Evolutionary conservation across 2,797 vertebrate genomes (phyloP).

Genomic region (Caiman crocodilus): DNA sequence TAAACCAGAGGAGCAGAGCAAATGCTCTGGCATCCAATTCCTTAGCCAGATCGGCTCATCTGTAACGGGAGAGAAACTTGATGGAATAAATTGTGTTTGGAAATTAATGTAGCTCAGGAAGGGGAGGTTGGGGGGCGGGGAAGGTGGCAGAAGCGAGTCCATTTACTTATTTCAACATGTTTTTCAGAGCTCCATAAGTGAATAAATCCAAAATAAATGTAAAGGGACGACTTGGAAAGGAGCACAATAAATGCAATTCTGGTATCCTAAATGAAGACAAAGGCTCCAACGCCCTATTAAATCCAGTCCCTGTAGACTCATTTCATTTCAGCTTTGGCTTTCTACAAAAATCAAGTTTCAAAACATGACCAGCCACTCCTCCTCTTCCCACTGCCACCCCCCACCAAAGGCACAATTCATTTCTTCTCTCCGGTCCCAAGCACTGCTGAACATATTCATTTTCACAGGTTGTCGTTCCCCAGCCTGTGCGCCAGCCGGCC

Average conservation of each 20-base stretch:
- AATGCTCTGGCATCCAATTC: not conserved
- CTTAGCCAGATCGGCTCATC: not conserved
- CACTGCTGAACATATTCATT: not conserved
- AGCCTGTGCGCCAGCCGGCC: accelerated
- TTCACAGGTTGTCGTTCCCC: not conserved
- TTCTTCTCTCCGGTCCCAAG: not conserved
- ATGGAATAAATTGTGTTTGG: constrained; percentile 60
- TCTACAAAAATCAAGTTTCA: constrained; percentile 37
- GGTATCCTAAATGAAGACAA: constrained; percentile 44
- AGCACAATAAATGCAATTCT: constrained; percentile 26
- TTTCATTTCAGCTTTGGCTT: constrained; percentile 45
- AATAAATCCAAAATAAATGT: constrained; percentile 66
- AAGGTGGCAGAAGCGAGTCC: not conserved
- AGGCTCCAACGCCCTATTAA: constrained; percentile 9
- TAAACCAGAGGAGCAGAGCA: not conserved
- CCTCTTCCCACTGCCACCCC: not conserved
- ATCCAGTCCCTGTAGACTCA: constrained; percentile 12
- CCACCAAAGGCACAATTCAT: accelerated
- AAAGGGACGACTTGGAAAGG: not conserved
- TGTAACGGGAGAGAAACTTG: not conserved
- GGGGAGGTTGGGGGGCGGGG: not conserved
- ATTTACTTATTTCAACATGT: constrained; percentile 62
- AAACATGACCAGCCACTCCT: not conserved
- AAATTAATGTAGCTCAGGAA: constrained; percentile 65
- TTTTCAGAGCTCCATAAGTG: constrained; percentile 63